A percentile compares a stretch with the other conserved stretches of the same genome.
Conservation (phyloP, 1,140 invertebrate genomes). For the Harpegnathos saltator region DNA sequence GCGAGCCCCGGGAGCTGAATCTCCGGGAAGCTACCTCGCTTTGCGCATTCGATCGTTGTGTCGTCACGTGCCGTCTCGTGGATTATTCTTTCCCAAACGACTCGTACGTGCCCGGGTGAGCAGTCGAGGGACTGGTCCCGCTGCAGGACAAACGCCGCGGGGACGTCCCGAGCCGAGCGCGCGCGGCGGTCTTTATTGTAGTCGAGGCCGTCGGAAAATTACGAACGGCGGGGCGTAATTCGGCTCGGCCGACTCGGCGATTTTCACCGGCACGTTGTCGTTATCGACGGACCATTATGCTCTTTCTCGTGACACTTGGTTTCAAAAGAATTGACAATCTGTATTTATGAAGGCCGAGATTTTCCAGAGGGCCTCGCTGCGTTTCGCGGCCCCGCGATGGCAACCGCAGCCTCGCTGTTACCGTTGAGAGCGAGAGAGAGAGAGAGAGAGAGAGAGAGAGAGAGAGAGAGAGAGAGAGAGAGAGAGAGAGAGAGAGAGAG, state of each 20-base stretch:
- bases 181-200: slow-evolving; percentile 26
- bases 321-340: not conserved
- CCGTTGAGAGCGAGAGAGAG: not conserved
- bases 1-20: slow-evolving; percentile 8
- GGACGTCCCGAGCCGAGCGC: not conserved
- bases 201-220: slow-evolving; percentile 44
- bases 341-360: not conserved
- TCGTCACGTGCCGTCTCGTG: not conserved
- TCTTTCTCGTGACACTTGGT: not conserved
- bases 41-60: slow-evolving; percentile 10
- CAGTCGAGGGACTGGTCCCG: slow-evolving; percentile 14
- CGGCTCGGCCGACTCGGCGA: slow-evolving; percentile 4
- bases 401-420: not conserved
- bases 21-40: too few relatives aligned
- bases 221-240: slow-evolving; percentile 18
- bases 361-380: not conserved
- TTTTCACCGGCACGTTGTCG: not conserved
- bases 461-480: not conserved
- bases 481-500: not conserved
- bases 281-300: too few relatives aligned
- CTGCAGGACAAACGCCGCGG: slow-evolving; percentile 12
- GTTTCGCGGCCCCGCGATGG: not conserved
- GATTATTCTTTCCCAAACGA: slow-evolving; percentile 26
- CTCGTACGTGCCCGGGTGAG: slow-evolving; percentile 29
- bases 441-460: not conserved